Evolutionary conservation across 2,797 vertebrate genomes (phyloP).

Genomic region (Eleutherodactylus coqui): DNA sequence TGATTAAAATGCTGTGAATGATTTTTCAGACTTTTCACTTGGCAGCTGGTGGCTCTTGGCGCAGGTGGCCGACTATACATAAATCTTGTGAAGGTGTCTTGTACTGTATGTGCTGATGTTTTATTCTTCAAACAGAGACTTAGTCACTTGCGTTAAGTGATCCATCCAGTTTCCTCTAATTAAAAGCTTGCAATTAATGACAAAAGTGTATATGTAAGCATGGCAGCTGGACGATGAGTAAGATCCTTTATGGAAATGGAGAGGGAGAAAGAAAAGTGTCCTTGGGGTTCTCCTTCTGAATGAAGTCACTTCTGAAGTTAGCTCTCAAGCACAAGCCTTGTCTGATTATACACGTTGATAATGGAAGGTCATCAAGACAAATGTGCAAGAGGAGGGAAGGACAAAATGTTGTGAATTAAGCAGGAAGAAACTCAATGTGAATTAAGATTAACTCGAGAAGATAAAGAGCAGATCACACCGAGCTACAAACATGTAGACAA

Average conservation of each 20-base stretch:
- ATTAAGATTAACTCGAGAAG: slow-evolving; percentile 56
- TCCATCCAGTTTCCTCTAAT: slow-evolving; percentile 31
- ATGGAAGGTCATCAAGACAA: slow-evolving; percentile 56
- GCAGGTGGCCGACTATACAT: slow-evolving; percentile 8
- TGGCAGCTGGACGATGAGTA: slow-evolving; percentile 15
- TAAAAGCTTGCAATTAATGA: slow-evolving; percentile 49
- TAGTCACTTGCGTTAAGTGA: slow-evolving; percentile 33
- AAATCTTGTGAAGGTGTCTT: slow-evolving; percentile 56
- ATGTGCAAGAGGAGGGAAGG: slow-evolving; percentile 38
- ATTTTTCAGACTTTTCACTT: slow-evolving; percentile 25
- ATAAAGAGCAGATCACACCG: slow-evolving; percentile 39
- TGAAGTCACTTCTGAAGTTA: slow-evolving; percentile 47
- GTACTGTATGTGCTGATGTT: slow-evolving; percentile 28
- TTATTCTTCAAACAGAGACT: slow-evolving; percentile 20
- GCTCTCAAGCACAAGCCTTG: slow-evolving; percentile 38
- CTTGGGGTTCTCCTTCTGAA: slow-evolving; percentile 57
- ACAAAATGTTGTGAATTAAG: slow-evolving; percentile 50
- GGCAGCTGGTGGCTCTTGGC: slow-evolving; percentile 44
- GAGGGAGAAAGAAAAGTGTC: slow-evolving; percentile 21
- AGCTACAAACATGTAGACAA: slow-evolving; percentile 9
- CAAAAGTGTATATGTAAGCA: slow-evolving; percentile 36
- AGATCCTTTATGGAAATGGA: slow-evolving; percentile 24
- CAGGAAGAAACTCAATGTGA: slow-evolving; percentile 56
- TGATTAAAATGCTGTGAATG: neutral
- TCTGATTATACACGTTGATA: slow-evolving; percentile 57